These are phyloP conservation scores for Trogon surrucura DNA, from an alignment of 2,113 vertebrate genomes.

Conservation along the genomic window DNA sequence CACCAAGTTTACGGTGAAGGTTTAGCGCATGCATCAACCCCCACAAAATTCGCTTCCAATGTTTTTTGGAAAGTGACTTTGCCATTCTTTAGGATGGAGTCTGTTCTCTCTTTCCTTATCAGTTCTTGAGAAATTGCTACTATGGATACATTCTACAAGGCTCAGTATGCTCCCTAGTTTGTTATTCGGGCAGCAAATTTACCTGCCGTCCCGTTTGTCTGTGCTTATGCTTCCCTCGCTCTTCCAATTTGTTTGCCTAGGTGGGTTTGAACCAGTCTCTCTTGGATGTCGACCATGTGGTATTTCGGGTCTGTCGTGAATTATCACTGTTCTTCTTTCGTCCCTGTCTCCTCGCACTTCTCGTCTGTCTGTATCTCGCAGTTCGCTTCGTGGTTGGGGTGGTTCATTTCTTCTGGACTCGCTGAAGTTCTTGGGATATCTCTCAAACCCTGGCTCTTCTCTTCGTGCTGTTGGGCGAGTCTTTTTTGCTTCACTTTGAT, in stretches of 20 bases:
- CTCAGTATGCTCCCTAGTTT: too few species aligned
- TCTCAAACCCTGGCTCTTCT: constrained; percentile 86
- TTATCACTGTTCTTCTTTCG: constrained; percentile 86
- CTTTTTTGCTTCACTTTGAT: constrained; percentile 91
- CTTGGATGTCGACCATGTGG: constrained; percentile 85
- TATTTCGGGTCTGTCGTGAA: constrained; percentile 85
- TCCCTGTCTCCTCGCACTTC: constrained; percentile 88
- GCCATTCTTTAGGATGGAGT: not conserved
- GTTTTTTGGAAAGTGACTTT: not conserved
- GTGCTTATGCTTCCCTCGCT: constrained; percentile 80
- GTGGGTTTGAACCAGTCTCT: constrained; percentile 80
- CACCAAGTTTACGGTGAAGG: too few species aligned
- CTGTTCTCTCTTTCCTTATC: not conserved
- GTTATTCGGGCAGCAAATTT: not conserved
- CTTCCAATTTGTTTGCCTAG: constrained; percentile 85
- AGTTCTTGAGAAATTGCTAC: not conserved
- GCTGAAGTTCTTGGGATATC: constrained; percentile 91
- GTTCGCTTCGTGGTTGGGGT: constrained; percentile 80
- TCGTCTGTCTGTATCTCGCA: constrained; percentile 87
- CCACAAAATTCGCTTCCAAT: too few species aligned
- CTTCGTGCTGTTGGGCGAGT: constrained; percentile 83
- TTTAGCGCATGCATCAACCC: too few species aligned
- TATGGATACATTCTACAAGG: not conserved
- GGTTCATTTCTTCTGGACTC: constrained; percentile 86
- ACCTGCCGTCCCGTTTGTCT: constrained; percentile 92